Base-by-base conservation (phyloP, 2,113 vertebrate genomes). In the Dendrocopos noguchii region DNA sequence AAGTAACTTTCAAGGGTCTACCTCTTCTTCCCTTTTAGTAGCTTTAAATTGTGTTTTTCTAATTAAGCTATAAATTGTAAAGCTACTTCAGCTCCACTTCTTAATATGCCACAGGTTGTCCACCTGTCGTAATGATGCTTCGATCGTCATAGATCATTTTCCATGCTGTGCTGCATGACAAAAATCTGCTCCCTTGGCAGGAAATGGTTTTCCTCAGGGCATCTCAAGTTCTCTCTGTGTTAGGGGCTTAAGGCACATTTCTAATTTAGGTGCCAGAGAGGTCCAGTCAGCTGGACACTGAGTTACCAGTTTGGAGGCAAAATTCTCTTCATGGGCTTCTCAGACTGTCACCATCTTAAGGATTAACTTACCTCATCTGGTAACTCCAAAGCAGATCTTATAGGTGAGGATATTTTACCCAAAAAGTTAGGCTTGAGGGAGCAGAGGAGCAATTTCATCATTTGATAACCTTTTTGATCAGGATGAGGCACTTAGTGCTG, bases 1-100 rank as follows among this genome's bases (percentile, higher is more conserved):
- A 89, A 80, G 73, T 64, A 56, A 27, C 67, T 93, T 96, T 56
- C 28, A 74, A 79, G 42, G 76, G 10, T 47, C 52, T 93, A 56
- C 75, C 56, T 91, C 39, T 78, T 59, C 84, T 93, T 84, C 52
- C 59, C 70, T 81, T 73, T 76, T 16, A 13, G 6, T 47, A 87
- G 71, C 42, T 93, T 85, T 93, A 92, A 82, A 92, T 93, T 74
- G 81, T 93, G 81, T 64, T 92, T 94, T 91, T 92, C 74, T 92
- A 95, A 96, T 91, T 83, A 89, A 84, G 68, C 81, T 67, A 91
- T 95, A 94, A 83, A 91, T 94, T 93, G 91, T 89, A 87, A 92
- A 84, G 83, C 74, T 84, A 84, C 84, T 93, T 87, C 78, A 87
- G 1, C 52, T 27, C 17, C 17, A 25, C 22, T 87, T 93, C 74